phyloP scores from a whole-genome alignment of 1,140 invertebrate genomes.

The Drosophila athabasca region DNA sequence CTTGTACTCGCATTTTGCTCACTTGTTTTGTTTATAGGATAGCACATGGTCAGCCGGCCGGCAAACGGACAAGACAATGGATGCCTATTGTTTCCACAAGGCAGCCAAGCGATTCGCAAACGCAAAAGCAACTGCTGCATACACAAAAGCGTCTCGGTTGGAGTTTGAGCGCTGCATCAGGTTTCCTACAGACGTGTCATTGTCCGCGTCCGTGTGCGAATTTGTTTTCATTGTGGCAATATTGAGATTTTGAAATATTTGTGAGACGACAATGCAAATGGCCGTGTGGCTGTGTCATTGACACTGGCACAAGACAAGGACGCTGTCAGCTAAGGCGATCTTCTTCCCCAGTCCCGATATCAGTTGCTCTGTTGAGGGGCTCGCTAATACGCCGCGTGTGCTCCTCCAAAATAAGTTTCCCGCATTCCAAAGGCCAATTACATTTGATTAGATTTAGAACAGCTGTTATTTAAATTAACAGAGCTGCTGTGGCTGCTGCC shows the following conservation, averaged over 20 bases:
- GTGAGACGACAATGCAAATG: slow-evolving; percentile 27
- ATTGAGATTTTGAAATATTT: slow-evolving; percentile 28
- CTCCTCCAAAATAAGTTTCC: slow-evolving; percentile 19
- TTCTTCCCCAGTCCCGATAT: neutral
- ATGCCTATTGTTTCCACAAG: slow-evolving; percentile 20
- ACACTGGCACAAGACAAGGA: slow-evolving; percentile 23
- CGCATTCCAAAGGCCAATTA: slow-evolving; percentile 45
- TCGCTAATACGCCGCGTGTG: neutral
- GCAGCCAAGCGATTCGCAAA: slow-evolving; percentile 1
- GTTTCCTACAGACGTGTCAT: slow-evolving; percentile 15
- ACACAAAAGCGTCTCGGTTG: slow-evolving; percentile 32
- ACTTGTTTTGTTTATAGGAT: slow-evolving; percentile 32
- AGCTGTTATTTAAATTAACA: slow-evolving; percentile 64
- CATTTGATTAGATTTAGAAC: slow-evolving; percentile 59
- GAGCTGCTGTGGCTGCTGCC: slow-evolving; percentile 32
- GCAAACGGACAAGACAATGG: slow-evolving; percentile 3
- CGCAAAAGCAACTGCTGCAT: slow-evolving; percentile 28
- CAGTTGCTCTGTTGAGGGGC: slow-evolving; percentile 17
- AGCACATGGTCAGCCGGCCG: slow-evolving; percentile 44
- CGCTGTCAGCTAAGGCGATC: neutral
- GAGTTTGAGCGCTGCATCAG: slow-evolving; percentile 15
- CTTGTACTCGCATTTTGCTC: slow-evolving; percentile 18
- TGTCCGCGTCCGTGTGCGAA: slow-evolving; percentile 14
- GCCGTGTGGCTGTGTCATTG: slow-evolving; percentile 23
- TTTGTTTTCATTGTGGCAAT: neutral